Base-by-base conservation (phyloP, 2,888 invertebrate species). In the Neoaliturus tenellus region DNA sequence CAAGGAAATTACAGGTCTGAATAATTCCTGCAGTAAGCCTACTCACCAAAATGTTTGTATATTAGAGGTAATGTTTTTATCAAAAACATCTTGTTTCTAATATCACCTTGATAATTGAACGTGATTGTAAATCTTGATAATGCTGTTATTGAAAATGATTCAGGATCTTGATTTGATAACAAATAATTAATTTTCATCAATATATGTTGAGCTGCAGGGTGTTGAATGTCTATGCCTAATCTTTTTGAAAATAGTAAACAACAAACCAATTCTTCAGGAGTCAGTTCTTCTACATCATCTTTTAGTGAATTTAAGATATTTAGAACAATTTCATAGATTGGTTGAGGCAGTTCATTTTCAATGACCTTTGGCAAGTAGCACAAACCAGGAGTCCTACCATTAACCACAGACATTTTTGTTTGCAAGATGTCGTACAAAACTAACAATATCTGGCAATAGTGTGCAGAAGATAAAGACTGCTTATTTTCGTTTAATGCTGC, bases 41-140 rank as follows among this genome's bases (percentile, higher is more conserved):
- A 78, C 78, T 78, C 33, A 78, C 78, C 78, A 78, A 78, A 78
- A 17, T 78, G 33, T 5, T 0, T 55, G 55, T 78, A 55, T 20
- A 78, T 78, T 33, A 51, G 20, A 1, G 78, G 78, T 28, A 78
- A 14, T 8, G 78, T 78, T 55, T 78, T 51, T 0, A 78, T 55
- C n/a, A 78, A 20, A 31, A 78, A 55, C 10, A 78, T 20, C 55
- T 55, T 78, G 4, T 31, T 28, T 55, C 78, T 55, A 14, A 78
- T 8, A 23, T 78, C 78, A 55, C 44, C 23, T 17, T 33, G 28
- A n/a, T 55, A 17, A 14, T n/a, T n/a, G 3, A 78, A 35, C 12
- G 23, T 33, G 25, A 78, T n/a, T 6, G 78, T 78, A 6, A 78
- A n/a, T 51, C 78, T 51, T 55, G 78, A 78, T 55, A 78, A 20